Evolutionary conservation across 1,140 invertebrate species (phyloP).

Genomic region (Aphis gossypii): DNA sequence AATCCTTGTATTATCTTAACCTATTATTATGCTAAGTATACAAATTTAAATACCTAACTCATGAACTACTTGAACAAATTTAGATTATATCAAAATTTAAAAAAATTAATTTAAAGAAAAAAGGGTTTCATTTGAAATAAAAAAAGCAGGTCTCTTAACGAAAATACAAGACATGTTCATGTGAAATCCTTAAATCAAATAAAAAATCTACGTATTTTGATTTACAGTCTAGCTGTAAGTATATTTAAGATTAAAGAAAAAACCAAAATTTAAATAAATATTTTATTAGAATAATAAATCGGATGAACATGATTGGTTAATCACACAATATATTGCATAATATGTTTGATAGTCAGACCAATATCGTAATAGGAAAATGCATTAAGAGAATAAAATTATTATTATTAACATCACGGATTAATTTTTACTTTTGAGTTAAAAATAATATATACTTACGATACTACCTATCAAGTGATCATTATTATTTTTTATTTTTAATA

Average conservation of each 20-base stretch:
- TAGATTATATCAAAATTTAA: no score
- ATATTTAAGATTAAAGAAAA: background rate
- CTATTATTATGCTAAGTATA: no score
- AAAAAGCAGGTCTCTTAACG: background rate
- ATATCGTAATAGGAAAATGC: background rate
- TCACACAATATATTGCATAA: background rate
- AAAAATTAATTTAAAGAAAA: no score
- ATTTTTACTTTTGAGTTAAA: background rate
- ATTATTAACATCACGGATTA: background rate
- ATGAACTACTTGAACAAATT: no score
- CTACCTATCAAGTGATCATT: background rate
- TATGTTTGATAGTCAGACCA: background rate
- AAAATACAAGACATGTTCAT: background rate
- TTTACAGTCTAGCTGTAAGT: background rate
- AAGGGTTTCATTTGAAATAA: no score
- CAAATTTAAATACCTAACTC: no score
- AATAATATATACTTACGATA: background rate
- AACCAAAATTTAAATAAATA: background rate
- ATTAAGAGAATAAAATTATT: background rate
- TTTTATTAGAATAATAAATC: background rate
- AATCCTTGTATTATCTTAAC: no score
- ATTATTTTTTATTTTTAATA: background rate
- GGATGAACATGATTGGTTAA: background rate
- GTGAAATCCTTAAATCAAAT: background rate
- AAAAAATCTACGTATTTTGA: background rate